Evolutionary conservation across 2,113 vertebrate species (phyloP).

Genomic region (Balaenoptera acutorostrata): DNA sequence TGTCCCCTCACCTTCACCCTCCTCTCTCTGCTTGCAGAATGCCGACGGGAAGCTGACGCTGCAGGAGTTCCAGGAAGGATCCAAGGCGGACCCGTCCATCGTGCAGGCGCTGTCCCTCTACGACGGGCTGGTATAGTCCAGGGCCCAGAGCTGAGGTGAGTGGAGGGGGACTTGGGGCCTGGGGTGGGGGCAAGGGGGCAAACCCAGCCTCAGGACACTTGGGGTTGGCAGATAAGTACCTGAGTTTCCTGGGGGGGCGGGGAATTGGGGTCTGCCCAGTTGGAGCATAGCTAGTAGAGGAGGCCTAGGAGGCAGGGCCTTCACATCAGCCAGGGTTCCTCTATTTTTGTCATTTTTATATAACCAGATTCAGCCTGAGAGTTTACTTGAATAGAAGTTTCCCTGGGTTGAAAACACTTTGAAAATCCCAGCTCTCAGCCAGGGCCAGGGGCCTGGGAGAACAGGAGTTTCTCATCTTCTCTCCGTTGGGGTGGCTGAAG

Average conservation of each 20-base stretch:
- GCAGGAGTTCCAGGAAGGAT: constrained; percentile 98
- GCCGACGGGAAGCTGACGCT: constrained; percentile 95
- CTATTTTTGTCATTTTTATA: background rate
- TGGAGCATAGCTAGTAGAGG: background rate
- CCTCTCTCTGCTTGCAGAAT: constrained; percentile 83
- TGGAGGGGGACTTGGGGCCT: background rate
- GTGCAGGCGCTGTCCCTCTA: constrained; percentile 98
- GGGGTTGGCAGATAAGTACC: background rate
- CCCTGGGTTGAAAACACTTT: background rate
- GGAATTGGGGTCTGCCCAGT: background rate
- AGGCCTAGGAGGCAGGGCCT: background rate
- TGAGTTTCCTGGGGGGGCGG: background rate
- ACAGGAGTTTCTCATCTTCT: background rate
- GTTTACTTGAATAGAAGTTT: background rate
- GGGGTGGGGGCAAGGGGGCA: background rate
- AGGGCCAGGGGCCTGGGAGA: background rate
- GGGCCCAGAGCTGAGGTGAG: constrained; percentile 82
- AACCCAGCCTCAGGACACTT: accelerated
- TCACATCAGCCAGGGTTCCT: background rate
- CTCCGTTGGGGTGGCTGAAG: background rate
- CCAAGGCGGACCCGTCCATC: constrained; percentile 97
- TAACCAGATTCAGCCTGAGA: background rate
- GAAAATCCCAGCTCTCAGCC: background rate
- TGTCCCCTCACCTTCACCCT: accelerated
- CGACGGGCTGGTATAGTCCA: constrained; percentile 94